Percentiles rank a stretch among this genome's conserved stretches.
Evolutionary conservation across 37 sponge, comb jelly and placozoan species (phyloP).

Genomic region (Petrosia ficiformis): DNA sequence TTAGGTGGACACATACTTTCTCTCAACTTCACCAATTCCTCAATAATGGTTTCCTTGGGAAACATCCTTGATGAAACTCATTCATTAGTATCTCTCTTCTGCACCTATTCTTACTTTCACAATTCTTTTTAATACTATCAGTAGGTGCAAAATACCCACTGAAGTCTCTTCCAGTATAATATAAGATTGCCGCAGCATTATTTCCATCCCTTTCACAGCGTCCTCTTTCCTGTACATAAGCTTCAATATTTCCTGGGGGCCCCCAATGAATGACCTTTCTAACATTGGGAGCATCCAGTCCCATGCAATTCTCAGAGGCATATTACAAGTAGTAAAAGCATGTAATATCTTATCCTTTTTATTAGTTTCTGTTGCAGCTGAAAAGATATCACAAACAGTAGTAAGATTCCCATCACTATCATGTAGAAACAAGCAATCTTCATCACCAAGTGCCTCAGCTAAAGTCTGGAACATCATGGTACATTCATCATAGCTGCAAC

Average conservation of each 20-base stretch:
- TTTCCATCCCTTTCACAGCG: constrained; percentile 44
- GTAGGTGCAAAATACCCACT: neutral
- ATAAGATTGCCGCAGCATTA: constrained; percentile 21
- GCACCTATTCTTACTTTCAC: constrained; percentile 21
- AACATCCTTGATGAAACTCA: too few relatives aligned
- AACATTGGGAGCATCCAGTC: constrained; percentile 45
- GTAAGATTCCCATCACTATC: neutral
- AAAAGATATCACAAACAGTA: constrained; percentile 41
- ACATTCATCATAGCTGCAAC: constrained; percentile 10
- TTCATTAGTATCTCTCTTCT: constrained; percentile 20
- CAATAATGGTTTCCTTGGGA: too few relatives aligned
- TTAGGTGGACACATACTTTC: too few relatives aligned
- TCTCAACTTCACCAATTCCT: too few relatives aligned
- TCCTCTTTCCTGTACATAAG: constrained; percentile 57
- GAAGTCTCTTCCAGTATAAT: neutral
- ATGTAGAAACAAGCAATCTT: neutral
- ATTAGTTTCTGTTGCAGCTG: constrained; percentile 15
- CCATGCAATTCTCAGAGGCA: constrained; percentile 37
- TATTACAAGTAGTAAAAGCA: constrained; percentile 18
- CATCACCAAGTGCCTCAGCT: neutral
- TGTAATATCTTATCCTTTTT: constrained; percentile 20
- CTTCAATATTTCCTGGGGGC: constrained; percentile 32
- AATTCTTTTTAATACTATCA: constrained; percentile 8
- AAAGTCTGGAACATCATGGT: neutral
- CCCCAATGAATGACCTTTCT: constrained; percentile 47